These are phyloP conservation scores for Agriopis leucophaearia DNA, from an alignment of 2,888 invertebrate genomes.

Conservation along the genomic window DNA sequence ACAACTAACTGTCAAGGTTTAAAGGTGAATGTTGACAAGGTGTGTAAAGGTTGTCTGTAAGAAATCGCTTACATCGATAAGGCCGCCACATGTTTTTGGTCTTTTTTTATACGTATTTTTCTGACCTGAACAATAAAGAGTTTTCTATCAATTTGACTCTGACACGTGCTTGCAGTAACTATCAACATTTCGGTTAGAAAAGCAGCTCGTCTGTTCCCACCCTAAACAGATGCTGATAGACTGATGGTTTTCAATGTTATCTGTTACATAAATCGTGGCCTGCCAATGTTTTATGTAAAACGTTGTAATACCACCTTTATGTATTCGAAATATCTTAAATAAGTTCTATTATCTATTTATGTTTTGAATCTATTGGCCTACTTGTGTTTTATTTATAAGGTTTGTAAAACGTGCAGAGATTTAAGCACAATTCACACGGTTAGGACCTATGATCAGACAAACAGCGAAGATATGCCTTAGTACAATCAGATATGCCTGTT, in stretches of 20 bases:
- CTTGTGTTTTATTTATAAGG: neutral
- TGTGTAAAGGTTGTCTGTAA: no score
- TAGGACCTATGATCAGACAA: no score
- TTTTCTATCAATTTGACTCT: neutral
- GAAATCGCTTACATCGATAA: no score
- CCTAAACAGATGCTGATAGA: conserved; percentile 26
- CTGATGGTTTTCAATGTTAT: conserved; percentile 41
- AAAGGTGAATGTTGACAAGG: no score
- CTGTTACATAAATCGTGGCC: conserved; percentile 40
- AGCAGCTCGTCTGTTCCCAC: neutral
- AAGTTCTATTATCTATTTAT: neutral
- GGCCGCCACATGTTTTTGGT: no score
- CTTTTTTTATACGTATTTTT: no score
- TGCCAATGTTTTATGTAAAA: conserved; percentile 28
- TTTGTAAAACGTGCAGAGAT: neutral
- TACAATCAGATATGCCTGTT: no score
- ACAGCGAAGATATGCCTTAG: no score
- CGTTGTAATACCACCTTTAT: conserved; percentile 3
- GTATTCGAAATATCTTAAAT: conserved; percentile 1
- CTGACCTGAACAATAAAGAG: no score
- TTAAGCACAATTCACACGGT: neutral
- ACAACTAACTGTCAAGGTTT: no score
- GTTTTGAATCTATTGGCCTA: neutral
- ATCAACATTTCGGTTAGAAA: neutral
- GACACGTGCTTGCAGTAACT: neutral